Percentiles rank a stretch among this genome's conserved stretches.
These are phyloP conservation scores for Heteromyza rotundicornis DNA, from an alignment of 2,888 invertebrate species.

Conservation along the genomic window DNA sequence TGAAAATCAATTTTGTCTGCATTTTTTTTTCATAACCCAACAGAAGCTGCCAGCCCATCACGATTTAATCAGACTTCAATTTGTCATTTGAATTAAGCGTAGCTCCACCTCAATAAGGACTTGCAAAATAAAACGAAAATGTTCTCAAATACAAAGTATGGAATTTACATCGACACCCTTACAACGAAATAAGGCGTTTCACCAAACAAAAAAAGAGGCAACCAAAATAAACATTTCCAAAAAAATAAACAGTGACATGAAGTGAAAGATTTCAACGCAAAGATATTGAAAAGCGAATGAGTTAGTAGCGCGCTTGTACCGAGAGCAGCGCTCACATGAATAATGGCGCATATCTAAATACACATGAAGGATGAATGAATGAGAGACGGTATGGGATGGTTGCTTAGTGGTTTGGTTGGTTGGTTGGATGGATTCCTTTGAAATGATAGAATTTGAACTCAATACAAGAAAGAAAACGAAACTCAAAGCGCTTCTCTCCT, in stretches of 20 bases:
- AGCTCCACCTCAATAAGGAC: constrained; percentile 14
- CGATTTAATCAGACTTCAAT: constrained; percentile 26
- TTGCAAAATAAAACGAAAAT: background rate
- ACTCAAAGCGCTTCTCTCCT: too few species aligned
- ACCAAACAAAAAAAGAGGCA: background rate
- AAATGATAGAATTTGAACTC: too few species aligned
- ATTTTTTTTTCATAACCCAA: background rate
- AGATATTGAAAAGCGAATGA: constrained; percentile 1
- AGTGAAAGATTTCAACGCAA: constrained; percentile 1
- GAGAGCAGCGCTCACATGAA: background rate
- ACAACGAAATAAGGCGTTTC: background rate
- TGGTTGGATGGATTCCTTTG: background rate
- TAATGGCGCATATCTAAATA: constrained; percentile 5
- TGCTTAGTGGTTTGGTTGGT: background rate
- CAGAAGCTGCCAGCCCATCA: constrained; percentile 25
- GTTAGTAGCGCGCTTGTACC: background rate
- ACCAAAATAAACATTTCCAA: too few species aligned
- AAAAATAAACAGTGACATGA: background rate
- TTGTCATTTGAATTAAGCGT: constrained; percentile 32
- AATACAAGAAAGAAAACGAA: too few species aligned
- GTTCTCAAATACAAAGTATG: background rate
- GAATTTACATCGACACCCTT: background rate
- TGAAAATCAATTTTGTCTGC: background rate
- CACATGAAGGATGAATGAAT: background rate
- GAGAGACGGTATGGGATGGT: background rate